phyloP scores from a whole-genome alignment of 2,113 vertebrate species.

The rabbit (Oryctolagus cuniculus) region DNA sequence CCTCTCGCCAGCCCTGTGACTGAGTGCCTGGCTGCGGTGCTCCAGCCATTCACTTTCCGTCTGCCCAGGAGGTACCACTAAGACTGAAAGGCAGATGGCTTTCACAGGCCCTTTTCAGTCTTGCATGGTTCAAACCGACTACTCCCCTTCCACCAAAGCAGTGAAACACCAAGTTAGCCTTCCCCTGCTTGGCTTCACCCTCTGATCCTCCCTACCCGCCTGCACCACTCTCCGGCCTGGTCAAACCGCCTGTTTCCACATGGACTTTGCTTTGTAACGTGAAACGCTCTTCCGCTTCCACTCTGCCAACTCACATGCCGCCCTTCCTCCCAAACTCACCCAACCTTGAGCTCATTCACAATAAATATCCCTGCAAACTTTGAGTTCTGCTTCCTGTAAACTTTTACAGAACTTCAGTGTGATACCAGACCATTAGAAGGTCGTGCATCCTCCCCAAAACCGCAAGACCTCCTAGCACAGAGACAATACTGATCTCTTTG shows the following conservation, averaged over 20 bases:
- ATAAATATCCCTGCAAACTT: background rate
- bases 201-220: background rate
- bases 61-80: background rate
- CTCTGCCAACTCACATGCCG: background rate
- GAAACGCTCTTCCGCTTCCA: background rate
- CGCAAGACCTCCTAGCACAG: background rate
- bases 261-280: background rate
- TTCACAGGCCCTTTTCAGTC: conserved; percentile 13
- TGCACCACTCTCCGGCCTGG: accelerated
- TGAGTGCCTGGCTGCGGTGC: background rate
- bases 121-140: background rate
- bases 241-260: background rate
- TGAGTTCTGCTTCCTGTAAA: background rate
- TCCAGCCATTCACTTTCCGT: background rate
- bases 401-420: conserved; percentile 2
- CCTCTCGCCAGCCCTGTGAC: background rate
- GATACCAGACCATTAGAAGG: background rate
- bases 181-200: background rate
- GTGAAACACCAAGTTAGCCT: background rate
- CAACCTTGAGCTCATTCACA: background rate
- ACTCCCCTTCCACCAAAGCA: background rate
- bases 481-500: background rate
- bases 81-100: background rate
- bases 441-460: background rate
- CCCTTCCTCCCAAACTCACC: background rate